Base-by-base conservation (phyloP, 2,113 vertebrate species). In the Serilophus lunatus region DNA sequence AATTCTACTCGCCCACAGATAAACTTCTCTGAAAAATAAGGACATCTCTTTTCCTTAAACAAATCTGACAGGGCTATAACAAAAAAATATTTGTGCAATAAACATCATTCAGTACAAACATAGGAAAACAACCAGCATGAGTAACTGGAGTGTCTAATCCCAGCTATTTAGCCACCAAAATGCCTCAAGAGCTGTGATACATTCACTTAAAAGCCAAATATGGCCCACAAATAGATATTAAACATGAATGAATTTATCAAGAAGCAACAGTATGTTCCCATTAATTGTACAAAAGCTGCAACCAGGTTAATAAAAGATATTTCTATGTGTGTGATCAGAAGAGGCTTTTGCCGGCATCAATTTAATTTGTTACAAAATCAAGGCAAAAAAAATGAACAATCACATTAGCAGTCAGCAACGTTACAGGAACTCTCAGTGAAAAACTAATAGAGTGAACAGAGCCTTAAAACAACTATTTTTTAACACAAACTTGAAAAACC, bases 21-120 rank as follows among this genome's bases (percentile, higher is more conserved):
- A 83, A 83, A 83, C 47, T 72, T 35, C 68, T 78, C 64, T 90
- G 75, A 81, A 88, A 96, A 90, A 86, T 22, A 13, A 88, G 44
- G 47, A 93, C 22, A 19, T 64, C 50, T 88, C 80, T 80, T 66
- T 45, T 77, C 44, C 35, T 81, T 81, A 92, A 94, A 92, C 60
- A 94, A 88, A 93, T 59, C 38, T 40, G 72, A 90, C 90, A 90
- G 47, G 42, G 15, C 53, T 92, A 3, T 63, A 93, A 88, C 71
- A 74, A 86, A 93, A n/a, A 94, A 95, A 81, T 86, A 84, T 23
- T 92, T 81, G 38, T 75, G 47, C 70, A 84, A 63, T 29, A 57
- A n/a, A 80, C 29, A 53, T 2, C 53, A 56, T 81, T 83, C 2
- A 8, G 44, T 44, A 86, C 13, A 60, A 88, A 84, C 83, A 71